These are phyloP conservation scores for Musca domestica DNA, from an alignment of 1,140 invertebrate species.

Conservation along the genomic window DNA sequence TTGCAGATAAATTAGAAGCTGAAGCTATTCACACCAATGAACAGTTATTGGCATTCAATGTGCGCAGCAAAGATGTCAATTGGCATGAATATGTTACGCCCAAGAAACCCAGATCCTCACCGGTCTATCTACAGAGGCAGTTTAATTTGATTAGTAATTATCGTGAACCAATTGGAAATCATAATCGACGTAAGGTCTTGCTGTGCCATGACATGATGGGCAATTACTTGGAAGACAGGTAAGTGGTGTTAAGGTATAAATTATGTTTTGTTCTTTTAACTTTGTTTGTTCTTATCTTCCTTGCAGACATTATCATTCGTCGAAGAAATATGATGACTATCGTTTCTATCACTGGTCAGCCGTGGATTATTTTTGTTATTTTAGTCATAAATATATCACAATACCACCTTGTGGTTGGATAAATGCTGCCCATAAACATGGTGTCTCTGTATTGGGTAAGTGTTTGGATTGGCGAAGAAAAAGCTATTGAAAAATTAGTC, in stretches of 20 bases:
- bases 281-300: too few species aligned
- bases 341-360: constrained; percentile 86
- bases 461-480: too few species aligned
- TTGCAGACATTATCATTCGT: constrained; percentile 64
- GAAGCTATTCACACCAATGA: constrained; percentile 44
- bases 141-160: constrained; percentile 33
- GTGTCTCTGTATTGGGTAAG: constrained; percentile 74
- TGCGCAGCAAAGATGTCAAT: constrained; percentile 38
- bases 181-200: constrained; percentile 63
- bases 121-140: constrained; percentile 38
- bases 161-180: constrained; percentile 23
- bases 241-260: constrained; percentile 32
- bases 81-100: constrained; percentile 37
- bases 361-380: constrained; percentile 94
- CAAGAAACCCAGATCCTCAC: constrained; percentile 26
- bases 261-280: too few species aligned
- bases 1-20: constrained; percentile 47
- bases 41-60: constrained; percentile 36
- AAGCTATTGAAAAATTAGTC: too few species aligned
- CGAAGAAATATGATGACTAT: constrained; percentile 68
- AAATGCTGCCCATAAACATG: constrained; percentile 87
- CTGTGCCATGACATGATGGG: constrained; percentile 97
- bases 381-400: constrained; percentile 92
- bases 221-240: constrained; percentile 90
- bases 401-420: constrained; percentile 95